These are phyloP conservation scores for Pygmarrhopalites habei DNA, from an alignment of 1,140 invertebrate genomes.

Conservation along the genomic window DNA sequence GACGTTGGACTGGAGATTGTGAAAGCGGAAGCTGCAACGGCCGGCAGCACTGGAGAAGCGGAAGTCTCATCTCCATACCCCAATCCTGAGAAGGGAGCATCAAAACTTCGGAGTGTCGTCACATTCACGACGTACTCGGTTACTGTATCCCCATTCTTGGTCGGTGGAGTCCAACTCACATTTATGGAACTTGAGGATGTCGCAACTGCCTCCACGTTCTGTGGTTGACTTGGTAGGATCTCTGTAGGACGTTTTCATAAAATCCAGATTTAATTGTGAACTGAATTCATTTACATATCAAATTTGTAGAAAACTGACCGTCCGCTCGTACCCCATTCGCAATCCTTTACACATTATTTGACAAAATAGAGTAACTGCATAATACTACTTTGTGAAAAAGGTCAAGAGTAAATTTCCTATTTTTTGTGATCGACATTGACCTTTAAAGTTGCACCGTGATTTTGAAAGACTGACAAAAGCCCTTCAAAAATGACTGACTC, in stretches of 20 bases:
- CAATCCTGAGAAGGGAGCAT: slow-evolving; percentile 42
- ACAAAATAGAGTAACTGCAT: slow-evolving; percentile 8
- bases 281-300: too few species aligned
- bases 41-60: neutral
- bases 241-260: slow-evolving; percentile 42
- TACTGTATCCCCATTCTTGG: slow-evolving; percentile 55
- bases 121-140: slow-evolving; percentile 63
- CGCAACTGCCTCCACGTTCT: slow-evolving; percentile 59
- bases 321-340: too few species aligned
- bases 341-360: too few species aligned
- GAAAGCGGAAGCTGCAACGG: neutral
- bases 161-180: slow-evolving; percentile 60
- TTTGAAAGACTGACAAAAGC: too few species aligned
- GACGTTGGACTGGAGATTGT: neutral
- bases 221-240: slow-evolving; percentile 62
- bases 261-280: neutral
- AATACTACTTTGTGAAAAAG: too few species aligned
- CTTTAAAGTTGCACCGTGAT: too few species aligned
- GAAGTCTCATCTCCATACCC: slow-evolving; percentile 24
- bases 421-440: too few species aligned
- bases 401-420: too few species aligned
- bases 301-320: too few species aligned
- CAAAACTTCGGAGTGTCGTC: slow-evolving; percentile 59
- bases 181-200: slow-evolving; percentile 60
- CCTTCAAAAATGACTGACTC: too few species aligned